Evolutionary conservation across 2,888 invertebrate species (phyloP).

Genomic region (Carterocephalus palaemon): DNA sequence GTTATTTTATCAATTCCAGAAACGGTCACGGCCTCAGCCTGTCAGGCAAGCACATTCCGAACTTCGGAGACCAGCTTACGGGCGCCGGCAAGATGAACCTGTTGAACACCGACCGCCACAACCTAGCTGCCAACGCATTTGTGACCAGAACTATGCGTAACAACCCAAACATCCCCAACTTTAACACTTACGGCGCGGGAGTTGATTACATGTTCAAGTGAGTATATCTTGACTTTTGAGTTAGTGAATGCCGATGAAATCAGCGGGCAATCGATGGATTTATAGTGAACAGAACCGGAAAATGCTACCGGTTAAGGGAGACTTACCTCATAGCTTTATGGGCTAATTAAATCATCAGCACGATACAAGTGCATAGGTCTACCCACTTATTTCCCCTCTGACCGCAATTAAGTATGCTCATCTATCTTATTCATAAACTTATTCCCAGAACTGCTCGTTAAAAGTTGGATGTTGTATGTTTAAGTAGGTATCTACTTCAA

Average conservation of each 20-base stretch:
- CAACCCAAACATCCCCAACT: conserved; percentile 44
- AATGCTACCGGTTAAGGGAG: no score
- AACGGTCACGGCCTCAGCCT: conserved; percentile 46
- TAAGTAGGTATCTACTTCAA: no score
- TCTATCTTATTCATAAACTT: conserved; percentile 3
- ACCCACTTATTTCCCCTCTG: neutral
- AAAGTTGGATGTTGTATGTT: no score
- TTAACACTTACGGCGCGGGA: conserved; percentile 51
- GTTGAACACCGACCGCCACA: conserved; percentile 42
- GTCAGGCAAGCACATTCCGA: conserved; percentile 41
- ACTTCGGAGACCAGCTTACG: conserved; percentile 42
- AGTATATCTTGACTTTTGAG: conserved; percentile 35
- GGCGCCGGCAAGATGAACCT: conserved; percentile 44
- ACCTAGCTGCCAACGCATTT: conserved; percentile 51
- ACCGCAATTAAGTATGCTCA: conserved; percentile 8
- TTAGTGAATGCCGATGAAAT: no score
- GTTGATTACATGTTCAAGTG: conserved; percentile 54
- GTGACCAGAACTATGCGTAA: conserved; percentile 46
- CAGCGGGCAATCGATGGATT: no score
- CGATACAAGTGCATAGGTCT: no score
- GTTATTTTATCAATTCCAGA: no score
- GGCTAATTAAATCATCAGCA: no score
- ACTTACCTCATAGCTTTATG: no score
- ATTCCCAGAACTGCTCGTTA: conserved; percentile 1
- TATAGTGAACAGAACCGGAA: no score